Percentiles rank a stretch among this genome's conserved stretches.
Evolutionary conservation across 2,797 vertebrate genomes (phyloP).

Genomic region (Acipenser ruthenus): DNA sequence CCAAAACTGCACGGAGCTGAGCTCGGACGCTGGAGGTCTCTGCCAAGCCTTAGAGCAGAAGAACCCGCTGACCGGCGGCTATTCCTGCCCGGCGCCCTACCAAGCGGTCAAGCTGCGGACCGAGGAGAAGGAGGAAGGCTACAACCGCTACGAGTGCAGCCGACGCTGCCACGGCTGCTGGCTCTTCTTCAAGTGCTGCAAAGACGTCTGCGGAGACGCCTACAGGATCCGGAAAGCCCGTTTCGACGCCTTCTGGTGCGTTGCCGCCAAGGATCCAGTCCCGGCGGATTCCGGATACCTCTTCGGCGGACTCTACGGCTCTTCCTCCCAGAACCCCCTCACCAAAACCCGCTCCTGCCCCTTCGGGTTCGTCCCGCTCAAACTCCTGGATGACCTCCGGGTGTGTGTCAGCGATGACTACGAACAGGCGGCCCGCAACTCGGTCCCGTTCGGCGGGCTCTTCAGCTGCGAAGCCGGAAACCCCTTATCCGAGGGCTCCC

Average conservation of each 20-base stretch:
- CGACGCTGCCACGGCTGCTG: slow-evolving; percentile 22
- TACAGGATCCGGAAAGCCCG: slow-evolving; percentile 60
- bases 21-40: no score
- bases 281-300: slow-evolving; percentile 59
- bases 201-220: slow-evolving; percentile 51
- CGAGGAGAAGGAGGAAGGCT: slow-evolving; percentile 63
- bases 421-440: slow-evolving; percentile 48
- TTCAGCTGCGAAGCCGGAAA: slow-evolving; percentile 79
- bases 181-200: slow-evolving; percentile 36
- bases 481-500: slow-evolving; percentile 43
- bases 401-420: slow-evolving; percentile 76
- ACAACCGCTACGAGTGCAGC: slow-evolving; percentile 61
- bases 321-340: slow-evolving; percentile 46
- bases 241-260: slow-evolving; percentile 72
- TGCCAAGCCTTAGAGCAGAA: no score
- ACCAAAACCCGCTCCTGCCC: slow-evolving; percentile 68
- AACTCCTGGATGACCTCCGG: slow-evolving; percentile 55
- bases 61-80: no score
- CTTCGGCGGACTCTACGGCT: slow-evolving; percentile 78
- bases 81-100: slow-evolving; percentile 63
- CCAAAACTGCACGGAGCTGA: no score
- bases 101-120: slow-evolving; percentile 45
- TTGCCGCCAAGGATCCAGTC: slow-evolving; percentile 18
- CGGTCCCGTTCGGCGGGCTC: slow-evolving; percentile 77
- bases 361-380: slow-evolving; percentile 45